These are phyloP conservation scores for Falco columbarius DNA, from an alignment of 2,797 vertebrate species.

Conservation along the genomic window DNA sequence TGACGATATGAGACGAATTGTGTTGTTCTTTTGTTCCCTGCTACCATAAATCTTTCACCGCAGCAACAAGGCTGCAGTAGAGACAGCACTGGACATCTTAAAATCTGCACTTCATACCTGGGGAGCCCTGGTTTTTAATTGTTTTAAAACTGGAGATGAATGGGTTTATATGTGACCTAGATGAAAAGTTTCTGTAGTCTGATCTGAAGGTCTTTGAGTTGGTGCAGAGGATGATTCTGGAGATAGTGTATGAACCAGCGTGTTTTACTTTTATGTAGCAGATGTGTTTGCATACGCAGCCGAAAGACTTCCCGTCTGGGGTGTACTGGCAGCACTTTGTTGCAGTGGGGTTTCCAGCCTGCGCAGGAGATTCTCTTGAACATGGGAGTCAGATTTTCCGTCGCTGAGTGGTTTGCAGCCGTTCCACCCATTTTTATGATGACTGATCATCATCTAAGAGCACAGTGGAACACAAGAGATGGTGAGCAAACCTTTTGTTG, in stretches of 20 bases:
- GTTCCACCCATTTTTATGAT: slow-evolving; percentile 60
- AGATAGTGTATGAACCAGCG: neutral
- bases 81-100: neutral
- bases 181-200: neutral
- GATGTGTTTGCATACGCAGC: neutral
- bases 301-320: neutral
- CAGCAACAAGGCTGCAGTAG: neutral
- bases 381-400: slow-evolving; percentile 55
- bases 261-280: neutral
- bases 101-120: neutral
- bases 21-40: neutral
- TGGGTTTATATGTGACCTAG: neutral
- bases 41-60: neutral
- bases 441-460: neutral
- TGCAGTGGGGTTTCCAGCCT: neutral
- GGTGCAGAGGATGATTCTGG: neutral
- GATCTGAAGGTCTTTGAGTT: neutral
- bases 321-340: neutral
- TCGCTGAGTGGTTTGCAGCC: neutral
- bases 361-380: neutral
- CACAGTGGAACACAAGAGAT: neutral
- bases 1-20: neutral
- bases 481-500: slow-evolving; percentile 48
- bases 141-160: neutral
- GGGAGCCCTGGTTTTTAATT: neutral